phyloP scores from a whole-genome alignment of 1,140 invertebrate genomes.

The Aphidius ervi region DNA sequence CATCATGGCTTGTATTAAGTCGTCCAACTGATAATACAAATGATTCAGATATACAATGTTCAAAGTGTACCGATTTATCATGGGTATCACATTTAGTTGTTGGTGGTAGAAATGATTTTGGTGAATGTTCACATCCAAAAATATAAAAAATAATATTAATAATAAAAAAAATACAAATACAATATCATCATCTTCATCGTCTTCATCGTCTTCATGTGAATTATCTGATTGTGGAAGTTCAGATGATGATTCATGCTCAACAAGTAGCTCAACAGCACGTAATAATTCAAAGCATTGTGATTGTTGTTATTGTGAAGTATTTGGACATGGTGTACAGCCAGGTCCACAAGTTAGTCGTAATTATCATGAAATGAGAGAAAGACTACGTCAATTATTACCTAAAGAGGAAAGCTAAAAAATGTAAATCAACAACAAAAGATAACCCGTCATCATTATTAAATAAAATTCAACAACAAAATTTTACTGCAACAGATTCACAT shows the following conservation, averaged over 20 bases:
- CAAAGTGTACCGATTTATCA: slow-evolving; percentile 10
- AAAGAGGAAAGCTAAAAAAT: slow-evolving; percentile 62
- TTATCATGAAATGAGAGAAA: slow-evolving; percentile 66
- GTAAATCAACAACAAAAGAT: slow-evolving; percentile 40
- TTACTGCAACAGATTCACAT: slow-evolving; percentile 6
- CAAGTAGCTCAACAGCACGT: slow-evolving; percentile 50
- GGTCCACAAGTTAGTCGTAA: slow-evolving; percentile 64
- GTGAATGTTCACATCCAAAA: slow-evolving; percentile 15
- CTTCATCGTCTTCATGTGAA: slow-evolving; percentile 26
- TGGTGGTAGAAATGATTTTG: slow-evolving; percentile 12
- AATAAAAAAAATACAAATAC: neutral
- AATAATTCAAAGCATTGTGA: slow-evolving; percentile 63
- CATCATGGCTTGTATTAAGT: slow-evolving; percentile 14
- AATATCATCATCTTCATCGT: neutral
- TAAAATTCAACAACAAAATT: too few species aligned
- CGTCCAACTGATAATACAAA: slow-evolving; percentile 7
- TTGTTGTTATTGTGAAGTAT: slow-evolving; percentile 71
- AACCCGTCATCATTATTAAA: too few species aligned
- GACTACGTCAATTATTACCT: slow-evolving; percentile 57
- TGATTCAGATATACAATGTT: slow-evolving; percentile 13
- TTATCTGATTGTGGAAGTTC: slow-evolving; percentile 53
- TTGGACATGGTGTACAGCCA: slow-evolving; percentile 65
- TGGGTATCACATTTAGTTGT: slow-evolving; percentile 20
- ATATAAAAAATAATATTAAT: neutral
- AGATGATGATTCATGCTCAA: slow-evolving; percentile 58